Percentiles rank a stretch among this genome's conserved stretches.
Evolutionary conservation across 2,888 invertebrate genomes (phyloP).

Genomic region (Thyatira batis): DNA sequence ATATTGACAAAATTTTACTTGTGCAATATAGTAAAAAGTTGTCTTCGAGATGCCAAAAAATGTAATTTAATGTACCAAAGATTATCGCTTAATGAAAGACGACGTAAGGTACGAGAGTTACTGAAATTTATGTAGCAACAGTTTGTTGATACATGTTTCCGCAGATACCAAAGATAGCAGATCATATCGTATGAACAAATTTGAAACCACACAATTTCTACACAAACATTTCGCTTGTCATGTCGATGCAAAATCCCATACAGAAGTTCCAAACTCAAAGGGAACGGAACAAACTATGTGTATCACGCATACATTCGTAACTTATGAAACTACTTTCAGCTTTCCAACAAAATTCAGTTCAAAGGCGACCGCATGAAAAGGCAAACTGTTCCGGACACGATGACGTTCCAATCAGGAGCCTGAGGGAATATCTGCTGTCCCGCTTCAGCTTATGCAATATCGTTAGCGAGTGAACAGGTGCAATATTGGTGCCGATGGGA

Average conservation of each 20-base stretch:
- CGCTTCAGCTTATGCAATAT: neutral
- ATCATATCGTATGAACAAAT: too few species aligned
- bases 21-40: too few species aligned
- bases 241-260: neutral
- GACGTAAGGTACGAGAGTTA: too few species aligned
- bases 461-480: neutral
- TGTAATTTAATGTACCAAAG: too few species aligned
- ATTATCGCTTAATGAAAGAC: too few species aligned
- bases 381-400: neutral
- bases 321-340: neutral
- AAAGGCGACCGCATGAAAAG: neutral
- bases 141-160: too few species aligned
- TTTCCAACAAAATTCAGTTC: neutral
- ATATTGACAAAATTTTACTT: too few species aligned
- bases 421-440: neutral
- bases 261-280: neutral
- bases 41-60: too few species aligned
- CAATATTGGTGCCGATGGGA: neutral
- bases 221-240: neutral
- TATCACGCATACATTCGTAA: neutral
- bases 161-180: too few species aligned
- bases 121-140: too few species aligned
- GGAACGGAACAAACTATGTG: neutral
- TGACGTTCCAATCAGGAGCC: neutral
- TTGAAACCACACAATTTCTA: neutral